Percentiles rank a stretch among this genome's conserved stretches.
phyloP scores from a whole-genome alignment of 2,113 vertebrate genomes.

The Forbesichthys papilliferus region DNA sequence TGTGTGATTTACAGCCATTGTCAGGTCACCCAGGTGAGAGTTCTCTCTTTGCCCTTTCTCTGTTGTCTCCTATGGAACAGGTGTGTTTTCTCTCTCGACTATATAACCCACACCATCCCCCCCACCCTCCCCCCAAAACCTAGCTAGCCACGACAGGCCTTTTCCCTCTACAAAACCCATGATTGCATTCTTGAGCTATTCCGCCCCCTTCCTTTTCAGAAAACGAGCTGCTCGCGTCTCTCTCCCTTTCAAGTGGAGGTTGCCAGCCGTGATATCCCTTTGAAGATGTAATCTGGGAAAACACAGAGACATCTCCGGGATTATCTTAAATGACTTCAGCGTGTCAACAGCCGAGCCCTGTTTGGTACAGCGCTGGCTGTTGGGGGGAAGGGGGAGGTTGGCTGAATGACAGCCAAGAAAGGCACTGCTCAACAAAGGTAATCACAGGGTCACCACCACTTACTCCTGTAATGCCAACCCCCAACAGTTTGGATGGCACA shows the following conservation, averaged over 20 bases:
- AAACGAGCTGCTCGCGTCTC: constrained; percentile 59
- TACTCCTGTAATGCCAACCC: constrained; percentile 50
- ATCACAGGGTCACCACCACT: constrained; percentile 56
- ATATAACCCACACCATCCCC: constrained; percentile 11
- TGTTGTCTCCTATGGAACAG: constrained; percentile 52
- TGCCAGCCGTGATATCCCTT: constrained; percentile 64
- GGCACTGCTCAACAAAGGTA: constrained; percentile 57
- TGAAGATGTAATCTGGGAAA: constrained; percentile 77
- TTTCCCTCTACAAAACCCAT: constrained; percentile 57
- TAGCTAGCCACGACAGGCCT: constrained; percentile 69
- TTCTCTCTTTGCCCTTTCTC: constrained; percentile 26
- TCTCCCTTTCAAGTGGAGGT: constrained; percentile 67
- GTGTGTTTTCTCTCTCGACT: constrained; percentile 54
- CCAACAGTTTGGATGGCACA: constrained; percentile 49
- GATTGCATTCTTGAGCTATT: constrained; percentile 74
- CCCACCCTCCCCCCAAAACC: constrained; percentile 24
- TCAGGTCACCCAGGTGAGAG: constrained; percentile 53
- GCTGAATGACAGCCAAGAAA: constrained; percentile 61
- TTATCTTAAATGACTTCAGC: constrained; percentile 77
- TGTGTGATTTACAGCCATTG: constrained; percentile 42
- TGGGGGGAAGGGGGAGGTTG: constrained; percentile 49
- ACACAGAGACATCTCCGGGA: constrained; percentile 72
- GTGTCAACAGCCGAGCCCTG: constrained; percentile 67
- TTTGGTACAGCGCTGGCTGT: constrained; percentile 44
- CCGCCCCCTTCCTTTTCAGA: constrained; percentile 48